Evolutionary conservation across 2,113 vertebrate genomes (phyloP).

Genomic region (Empidonax alnorum): DNA sequence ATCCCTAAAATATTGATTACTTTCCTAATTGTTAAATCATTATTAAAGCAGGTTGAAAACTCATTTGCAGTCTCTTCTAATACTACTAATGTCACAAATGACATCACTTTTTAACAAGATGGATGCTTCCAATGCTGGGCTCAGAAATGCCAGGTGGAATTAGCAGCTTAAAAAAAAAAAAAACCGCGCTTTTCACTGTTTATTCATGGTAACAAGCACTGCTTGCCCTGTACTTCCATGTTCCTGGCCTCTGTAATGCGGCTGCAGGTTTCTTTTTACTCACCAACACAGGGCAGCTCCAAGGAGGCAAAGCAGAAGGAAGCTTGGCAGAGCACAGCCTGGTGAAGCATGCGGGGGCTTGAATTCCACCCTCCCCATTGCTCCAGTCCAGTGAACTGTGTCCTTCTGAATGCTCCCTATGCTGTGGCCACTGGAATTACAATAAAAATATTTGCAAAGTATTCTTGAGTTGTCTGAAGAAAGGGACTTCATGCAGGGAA

Average conservation of each 20-base stretch:
- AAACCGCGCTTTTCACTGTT: slow-evolving; percentile 3
- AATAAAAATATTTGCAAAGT: slow-evolving; percentile 41
- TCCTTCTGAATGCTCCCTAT: slow-evolving; percentile 45
- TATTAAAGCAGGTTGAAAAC: slow-evolving; percentile 53
- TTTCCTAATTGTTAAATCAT: slow-evolving; percentile 48
- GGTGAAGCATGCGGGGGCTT: not conserved
- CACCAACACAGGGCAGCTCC: not conserved
- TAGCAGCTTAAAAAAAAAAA: slow-evolving; percentile 20
- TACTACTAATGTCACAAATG: slow-evolving; percentile 15
- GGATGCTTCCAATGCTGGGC: not conserved
- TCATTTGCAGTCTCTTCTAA: slow-evolving; percentile 33
- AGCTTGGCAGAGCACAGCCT: slow-evolving; percentile 8
- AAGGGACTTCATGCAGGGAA: not conserved
- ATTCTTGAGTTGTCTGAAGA: slow-evolving; percentile 2
- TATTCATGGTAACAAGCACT: slow-evolving; percentile 31
- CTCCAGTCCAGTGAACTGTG: slow-evolving; percentile 24
- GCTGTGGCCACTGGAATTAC: slow-evolving; percentile 35
- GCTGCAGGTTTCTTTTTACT: slow-evolving; percentile 25
- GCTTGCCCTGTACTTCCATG: not conserved
- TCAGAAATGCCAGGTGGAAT: slow-evolving; percentile 55
- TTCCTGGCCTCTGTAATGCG: not conserved
- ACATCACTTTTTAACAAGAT: slow-evolving; percentile 55
- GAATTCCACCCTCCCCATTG: slow-evolving; percentile 15
- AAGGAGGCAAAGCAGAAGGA: slow-evolving; percentile 5
- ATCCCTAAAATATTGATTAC: slow-evolving; percentile 57